Conservation (phyloP, 2,888 invertebrate genomes). For the Volucella inanis region DNA sequence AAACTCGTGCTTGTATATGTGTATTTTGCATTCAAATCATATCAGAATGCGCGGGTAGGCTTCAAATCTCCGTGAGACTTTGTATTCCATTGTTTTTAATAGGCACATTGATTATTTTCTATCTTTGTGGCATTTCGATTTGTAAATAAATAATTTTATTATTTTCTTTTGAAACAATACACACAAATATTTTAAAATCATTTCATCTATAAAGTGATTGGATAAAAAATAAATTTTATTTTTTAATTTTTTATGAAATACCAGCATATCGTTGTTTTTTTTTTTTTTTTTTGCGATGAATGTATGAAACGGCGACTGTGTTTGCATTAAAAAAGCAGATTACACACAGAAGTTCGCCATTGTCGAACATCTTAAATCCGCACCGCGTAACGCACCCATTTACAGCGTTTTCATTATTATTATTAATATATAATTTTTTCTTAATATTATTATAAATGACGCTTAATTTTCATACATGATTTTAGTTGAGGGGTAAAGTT, state of each 20-base stretch:
- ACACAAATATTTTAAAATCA: constrained; percentile 28
- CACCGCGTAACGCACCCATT: constrained; percentile 20
- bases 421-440: too few species aligned
- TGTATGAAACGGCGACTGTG: constrained; percentile 32
- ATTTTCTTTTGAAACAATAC: constrained; percentile 41
- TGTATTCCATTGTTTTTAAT: constrained; percentile 59
- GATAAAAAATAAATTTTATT: not conserved
- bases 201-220: constrained; percentile 42
- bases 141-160: constrained; percentile 27
- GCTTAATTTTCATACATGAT: not conserved
- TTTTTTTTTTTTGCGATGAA: constrained; percentile 11
- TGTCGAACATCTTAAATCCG: constrained; percentile 12
- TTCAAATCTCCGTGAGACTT: constrained; percentile 41
- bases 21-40: too few species aligned
- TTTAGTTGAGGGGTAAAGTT: constrained; percentile 11
- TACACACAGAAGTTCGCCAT: constrained; percentile 54
- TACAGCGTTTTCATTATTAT: not conserved
- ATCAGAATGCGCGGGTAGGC: too few species aligned
- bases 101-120: constrained; percentile 59
- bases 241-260: constrained; percentile 54
- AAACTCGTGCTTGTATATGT: too few species aligned
- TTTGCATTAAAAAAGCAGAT: constrained; percentile 50
- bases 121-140: constrained; percentile 30
- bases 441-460: too few species aligned
- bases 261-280: constrained; percentile 25